phyloP scores from a whole-genome alignment of 2,888 invertebrate genomes.

The Sphinx pinastri region DNA sequence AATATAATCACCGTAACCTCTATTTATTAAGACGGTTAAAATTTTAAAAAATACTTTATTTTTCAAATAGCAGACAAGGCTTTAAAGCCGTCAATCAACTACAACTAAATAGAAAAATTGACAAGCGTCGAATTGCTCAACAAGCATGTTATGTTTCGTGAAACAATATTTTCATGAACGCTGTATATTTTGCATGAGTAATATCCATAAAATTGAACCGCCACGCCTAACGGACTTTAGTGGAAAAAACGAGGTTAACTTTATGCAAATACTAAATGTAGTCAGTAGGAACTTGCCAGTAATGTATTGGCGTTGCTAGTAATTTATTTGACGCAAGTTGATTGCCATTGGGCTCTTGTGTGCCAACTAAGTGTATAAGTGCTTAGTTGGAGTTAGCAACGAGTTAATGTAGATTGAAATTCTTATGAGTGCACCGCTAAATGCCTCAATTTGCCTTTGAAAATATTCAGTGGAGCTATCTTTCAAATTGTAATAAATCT shows the following conservation, averaged over 20 bases:
- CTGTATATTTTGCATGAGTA: constrained; percentile 34
- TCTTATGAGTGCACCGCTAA: too few relatives aligned
- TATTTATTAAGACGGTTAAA: background rate
- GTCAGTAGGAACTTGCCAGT: background rate
- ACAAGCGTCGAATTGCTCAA: background rate
- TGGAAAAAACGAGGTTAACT: constrained; percentile 31
- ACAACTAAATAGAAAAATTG: background rate
- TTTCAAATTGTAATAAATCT: too few relatives aligned
- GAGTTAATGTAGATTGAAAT: too few relatives aligned
- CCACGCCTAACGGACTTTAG: constrained; percentile 24
- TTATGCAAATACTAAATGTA: constrained; percentile 32
- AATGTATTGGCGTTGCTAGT: background rate
- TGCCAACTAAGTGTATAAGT: background rate
- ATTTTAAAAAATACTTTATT: background rate
- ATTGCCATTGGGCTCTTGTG: background rate
- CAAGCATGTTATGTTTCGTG: background rate
- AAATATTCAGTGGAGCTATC: too few relatives aligned
- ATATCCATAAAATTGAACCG: constrained; percentile 32
- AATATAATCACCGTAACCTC: too few relatives aligned
- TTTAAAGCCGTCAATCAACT: background rate
- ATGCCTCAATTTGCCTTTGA: too few relatives aligned
- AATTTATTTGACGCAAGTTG: background rate
- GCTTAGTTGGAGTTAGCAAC: background rate
- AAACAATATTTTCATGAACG: constrained; percentile 29
- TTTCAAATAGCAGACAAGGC: background rate